Evolutionary conservation across 2,113 vertebrate genomes (phyloP), one percentile per base, ranked within the genome.

Genomic region (Condylura cristata): DNA sequence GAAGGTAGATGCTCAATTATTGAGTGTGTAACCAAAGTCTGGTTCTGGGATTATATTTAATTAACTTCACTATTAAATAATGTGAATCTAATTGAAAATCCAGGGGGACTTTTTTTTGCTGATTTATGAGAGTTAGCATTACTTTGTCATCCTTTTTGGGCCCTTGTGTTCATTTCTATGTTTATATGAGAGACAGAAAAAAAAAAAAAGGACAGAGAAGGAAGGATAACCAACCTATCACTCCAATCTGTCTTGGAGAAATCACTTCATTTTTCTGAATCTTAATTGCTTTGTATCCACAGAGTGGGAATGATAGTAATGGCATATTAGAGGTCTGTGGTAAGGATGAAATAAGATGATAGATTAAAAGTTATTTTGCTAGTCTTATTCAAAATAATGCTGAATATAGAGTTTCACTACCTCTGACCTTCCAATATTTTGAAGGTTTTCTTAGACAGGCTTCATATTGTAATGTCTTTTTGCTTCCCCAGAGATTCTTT

Each of bases 311-410:
- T 51, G 60, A 65, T 56, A 78, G 16, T 79, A 61, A 74, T 53
- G 41, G 39, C 58, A 48, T 32, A 68, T 51, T 68, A 41, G 13
- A 78, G 18, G 3, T 8, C 26, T 56, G 11, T 70, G 5, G 16
- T 44, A 70, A 92, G 17, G 34, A 48, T 48, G 44, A 53, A 81
- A 58, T 53, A 61, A 82, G 82, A 70, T 5, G 16, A 51, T 44
- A 6, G 16, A 39, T 46, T 66, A 39, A 60, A 78, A 75, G 37
- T 14, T 18, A 2, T 32, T 80, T 61, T 34, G 3, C 34, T 6
- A 83, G 41, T 34, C 66, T 10, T 58, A 32, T 68, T 93, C 44
- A 85, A 78, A 51, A 28, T 85, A 56, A 85, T 58, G 51, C 26
- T 63, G 56, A 87, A 70, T 41, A 72, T 30, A 87, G 24, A 41